These are phyloP conservation scores for Spondyliosoma cantharus DNA, from an alignment of 2,797 vertebrate genomes.

Conservation along the genomic window DNA sequence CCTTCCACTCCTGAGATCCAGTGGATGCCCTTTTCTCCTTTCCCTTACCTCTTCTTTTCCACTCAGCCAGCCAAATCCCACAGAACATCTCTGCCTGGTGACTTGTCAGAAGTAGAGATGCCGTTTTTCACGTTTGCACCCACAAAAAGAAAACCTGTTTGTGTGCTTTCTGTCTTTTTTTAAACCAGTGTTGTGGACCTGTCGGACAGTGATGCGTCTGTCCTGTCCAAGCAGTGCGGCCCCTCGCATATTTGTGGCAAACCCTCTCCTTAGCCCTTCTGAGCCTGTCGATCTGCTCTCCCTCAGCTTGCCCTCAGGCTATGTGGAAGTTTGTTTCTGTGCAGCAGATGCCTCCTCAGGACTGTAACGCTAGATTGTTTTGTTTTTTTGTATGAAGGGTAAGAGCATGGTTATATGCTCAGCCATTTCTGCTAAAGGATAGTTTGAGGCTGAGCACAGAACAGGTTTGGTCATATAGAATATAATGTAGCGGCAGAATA, in stretches of 20 bases:
- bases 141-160: conserved; percentile 48
- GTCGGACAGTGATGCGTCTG: conserved; percentile 54
- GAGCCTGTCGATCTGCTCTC: conserved; percentile 40
- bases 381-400: too few relatives aligned
- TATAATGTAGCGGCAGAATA: too few relatives aligned
- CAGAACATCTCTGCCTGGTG: conserved; percentile 28
- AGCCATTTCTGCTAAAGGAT: too few relatives aligned
- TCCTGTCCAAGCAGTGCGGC: conserved; percentile 48
- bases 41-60: conserved; percentile 55
- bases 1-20: conserved; percentile 53
- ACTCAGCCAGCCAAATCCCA: conserved; percentile 29
- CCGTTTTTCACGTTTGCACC: conserved; percentile 49
- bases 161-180: conserved; percentile 31
- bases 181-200: conserved; percentile 19
- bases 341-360: conserved; percentile 54
- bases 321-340: conserved; percentile 45
- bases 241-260: conserved; percentile 57
- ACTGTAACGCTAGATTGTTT: conserved; percentile 37
- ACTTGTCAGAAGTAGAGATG: conserved; percentile 44
- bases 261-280: conserved; percentile 44
- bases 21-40: conserved; percentile 51
- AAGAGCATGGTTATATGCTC: too few relatives aligned
- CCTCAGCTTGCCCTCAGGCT: conserved; percentile 41
- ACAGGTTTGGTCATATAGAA: too few relatives aligned
- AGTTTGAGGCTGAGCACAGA: too few relatives aligned